These are phyloP conservation scores for Meandrina meandrites DNA, from an alignment of 92 coral and sea anemone species.

Conservation along the genomic window DNA sequence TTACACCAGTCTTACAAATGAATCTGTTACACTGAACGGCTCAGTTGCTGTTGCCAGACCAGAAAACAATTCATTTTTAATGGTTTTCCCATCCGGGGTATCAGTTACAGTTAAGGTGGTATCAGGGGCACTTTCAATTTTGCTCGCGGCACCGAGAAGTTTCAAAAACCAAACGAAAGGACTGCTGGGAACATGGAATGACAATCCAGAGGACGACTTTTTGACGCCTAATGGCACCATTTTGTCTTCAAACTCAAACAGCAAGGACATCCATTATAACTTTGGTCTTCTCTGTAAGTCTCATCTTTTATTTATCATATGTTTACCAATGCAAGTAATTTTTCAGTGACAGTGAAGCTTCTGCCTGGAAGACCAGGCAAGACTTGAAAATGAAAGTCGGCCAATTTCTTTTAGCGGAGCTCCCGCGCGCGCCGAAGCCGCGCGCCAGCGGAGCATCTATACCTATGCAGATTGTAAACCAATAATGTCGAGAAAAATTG, in stretches of 20 bases:
- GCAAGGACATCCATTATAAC: neutral
- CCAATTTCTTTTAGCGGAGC: too few relatives aligned
- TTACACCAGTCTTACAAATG: conserved; percentile 27
- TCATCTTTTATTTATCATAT: neutral
- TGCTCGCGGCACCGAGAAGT: neutral
- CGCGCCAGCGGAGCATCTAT: too few relatives aligned
- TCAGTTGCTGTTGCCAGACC: conserved; percentile 45
- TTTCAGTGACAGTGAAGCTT: neutral
- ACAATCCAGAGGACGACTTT: neutral
- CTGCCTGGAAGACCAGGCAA: too few relatives aligned
- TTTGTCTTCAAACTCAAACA: neutral
- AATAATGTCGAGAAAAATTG: too few relatives aligned
- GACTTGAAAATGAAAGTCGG: too few relatives aligned
- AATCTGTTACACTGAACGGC: conserved; percentile 18
- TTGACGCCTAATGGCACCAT: conserved; percentile 1
- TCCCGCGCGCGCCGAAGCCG: too few relatives aligned
- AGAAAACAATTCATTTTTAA: conserved; percentile 21
- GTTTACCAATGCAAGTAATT: neutral
- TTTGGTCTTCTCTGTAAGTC: neutral
- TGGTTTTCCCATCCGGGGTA: conserved; percentile 19
- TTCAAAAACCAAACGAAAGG: neutral
- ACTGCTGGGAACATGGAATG: neutral
- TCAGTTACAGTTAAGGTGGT: neutral
- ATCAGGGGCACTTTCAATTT: neutral
- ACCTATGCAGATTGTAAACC: too few relatives aligned